Conservation (phyloP, 2,888 invertebrate species). For the Miltochrista miniata region DNA sequence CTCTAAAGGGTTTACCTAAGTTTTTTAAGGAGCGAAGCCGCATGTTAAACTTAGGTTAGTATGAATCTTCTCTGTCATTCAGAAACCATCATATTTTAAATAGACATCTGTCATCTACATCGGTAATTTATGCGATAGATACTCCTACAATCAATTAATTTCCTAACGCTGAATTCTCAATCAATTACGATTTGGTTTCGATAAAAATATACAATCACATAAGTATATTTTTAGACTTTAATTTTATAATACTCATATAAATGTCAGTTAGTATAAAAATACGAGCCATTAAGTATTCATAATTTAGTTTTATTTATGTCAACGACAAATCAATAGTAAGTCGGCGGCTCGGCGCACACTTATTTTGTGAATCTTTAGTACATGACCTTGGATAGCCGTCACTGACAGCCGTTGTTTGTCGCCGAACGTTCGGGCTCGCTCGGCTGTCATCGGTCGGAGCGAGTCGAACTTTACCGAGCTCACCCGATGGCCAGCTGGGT, state of each 20-base stretch:
- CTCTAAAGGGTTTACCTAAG: too few species aligned
- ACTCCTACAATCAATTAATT: conserved; percentile 18
- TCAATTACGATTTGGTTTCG: not conserved
- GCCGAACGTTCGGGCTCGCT: conserved; percentile 2
- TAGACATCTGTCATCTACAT: conserved; percentile 15
- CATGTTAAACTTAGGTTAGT: too few species aligned
- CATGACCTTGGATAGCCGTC: conserved; percentile 2
- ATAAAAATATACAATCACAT: not conserved
- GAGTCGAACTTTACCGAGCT: conserved; percentile 9
- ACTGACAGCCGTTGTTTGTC: not conserved
- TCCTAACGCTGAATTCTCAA: conserved; percentile 11
- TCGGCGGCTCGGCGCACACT: conserved; percentile 5
- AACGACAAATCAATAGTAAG: conserved; percentile 5
- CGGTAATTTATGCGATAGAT: conserved; percentile 16
- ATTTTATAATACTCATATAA: too few species aligned
- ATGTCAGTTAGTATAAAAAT: too few species aligned
- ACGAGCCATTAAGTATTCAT: not conserved
- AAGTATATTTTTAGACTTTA: not conserved
- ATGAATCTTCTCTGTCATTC: too few species aligned
- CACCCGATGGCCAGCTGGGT: too few species aligned
- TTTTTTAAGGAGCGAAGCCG: too few species aligned
- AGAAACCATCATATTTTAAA: conserved; percentile 1
- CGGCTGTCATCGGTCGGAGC: conserved; percentile 14
- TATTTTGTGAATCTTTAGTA: conserved; percentile 7
- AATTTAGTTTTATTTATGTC: not conserved